A percentile compares a stretch with the other conserved stretches of the same genome.
Evolutionary conservation across 2,888 invertebrate genomes (phyloP).

Genomic region (Leucophora obtusa): DNA sequence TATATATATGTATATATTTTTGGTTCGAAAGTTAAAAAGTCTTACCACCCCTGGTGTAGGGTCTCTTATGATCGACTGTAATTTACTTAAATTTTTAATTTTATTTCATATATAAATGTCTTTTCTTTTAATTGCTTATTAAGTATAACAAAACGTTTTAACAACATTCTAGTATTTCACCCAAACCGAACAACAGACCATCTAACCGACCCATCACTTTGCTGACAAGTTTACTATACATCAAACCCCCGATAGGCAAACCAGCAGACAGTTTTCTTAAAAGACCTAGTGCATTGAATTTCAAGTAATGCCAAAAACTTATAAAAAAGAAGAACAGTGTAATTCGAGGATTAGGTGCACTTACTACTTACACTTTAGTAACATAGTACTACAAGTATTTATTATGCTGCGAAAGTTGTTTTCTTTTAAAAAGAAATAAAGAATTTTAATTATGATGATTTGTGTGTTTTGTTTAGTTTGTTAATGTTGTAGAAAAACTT

Average conservation of each 20-base stretch:
- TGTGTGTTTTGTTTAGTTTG: slow-evolving; percentile 22
- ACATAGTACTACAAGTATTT: neutral
- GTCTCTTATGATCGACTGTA: too few species aligned
- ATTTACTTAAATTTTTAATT: neutral
- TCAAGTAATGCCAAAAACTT: too few species aligned
- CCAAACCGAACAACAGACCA: neutral
- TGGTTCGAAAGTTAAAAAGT: too few species aligned
- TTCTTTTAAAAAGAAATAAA: slow-evolving; percentile 35
- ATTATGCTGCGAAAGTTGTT: slow-evolving; percentile 44
- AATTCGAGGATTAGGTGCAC: neutral
- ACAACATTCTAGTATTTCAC: slow-evolving; percentile 23
- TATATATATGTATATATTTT: too few species aligned
- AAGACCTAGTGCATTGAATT: too few species aligned
- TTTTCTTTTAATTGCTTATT: slow-evolving; percentile 6
- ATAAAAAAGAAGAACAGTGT: too few species aligned
- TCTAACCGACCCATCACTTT: slow-evolving; percentile 22
- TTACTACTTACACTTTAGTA: neutral
- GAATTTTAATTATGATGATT: slow-evolving; percentile 53
- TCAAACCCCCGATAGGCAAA: too few species aligned
- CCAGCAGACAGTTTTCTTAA: too few species aligned
- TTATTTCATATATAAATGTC: slow-evolving; percentile 31
- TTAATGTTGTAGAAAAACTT: slow-evolving; percentile 29
- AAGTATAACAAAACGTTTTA: slow-evolving; percentile 59
- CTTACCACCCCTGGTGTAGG: too few species aligned
- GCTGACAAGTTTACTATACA: neutral